Conservation (phyloP, 92 coral and sea anemone genomes). For the Palythoa grandiflora region DNA sequence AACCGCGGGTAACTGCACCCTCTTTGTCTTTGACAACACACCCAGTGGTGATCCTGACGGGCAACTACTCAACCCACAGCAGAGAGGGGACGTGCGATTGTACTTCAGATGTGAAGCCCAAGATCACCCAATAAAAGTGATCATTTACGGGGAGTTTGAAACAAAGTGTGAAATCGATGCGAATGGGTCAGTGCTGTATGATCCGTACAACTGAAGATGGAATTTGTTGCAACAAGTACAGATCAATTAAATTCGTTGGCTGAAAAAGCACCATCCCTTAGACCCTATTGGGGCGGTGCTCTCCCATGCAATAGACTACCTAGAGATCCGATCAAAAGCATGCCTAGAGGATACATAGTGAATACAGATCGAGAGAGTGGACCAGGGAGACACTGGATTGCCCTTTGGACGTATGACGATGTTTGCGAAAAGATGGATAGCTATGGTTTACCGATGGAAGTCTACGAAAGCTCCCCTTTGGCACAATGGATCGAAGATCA, state of each 20-base stretch:
- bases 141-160: no score
- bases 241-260: background rate
- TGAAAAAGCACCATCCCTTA: background rate
- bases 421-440: background rate
- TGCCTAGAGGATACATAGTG: background rate
- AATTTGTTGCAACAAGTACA: background rate
- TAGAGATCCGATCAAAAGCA: background rate
- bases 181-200: background rate
- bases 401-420: background rate
- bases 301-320: background rate
- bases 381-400: slow-evolving; percentile 7
- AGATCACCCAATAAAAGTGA: no score
- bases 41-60: no score
- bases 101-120: no score
- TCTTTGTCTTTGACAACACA: no score
- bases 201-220: background rate
- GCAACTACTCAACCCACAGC: no score
- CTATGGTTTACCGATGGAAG: background rate
- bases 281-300: background rate
- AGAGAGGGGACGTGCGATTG: no score
- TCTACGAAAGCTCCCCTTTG: background rate
- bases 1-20: no score
- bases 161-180: background rate
- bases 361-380: background rate
- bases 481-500: background rate